phyloP scores from a whole-genome alignment of 2,797 vertebrate genomes.

The Onychomys arenicola region DNA sequence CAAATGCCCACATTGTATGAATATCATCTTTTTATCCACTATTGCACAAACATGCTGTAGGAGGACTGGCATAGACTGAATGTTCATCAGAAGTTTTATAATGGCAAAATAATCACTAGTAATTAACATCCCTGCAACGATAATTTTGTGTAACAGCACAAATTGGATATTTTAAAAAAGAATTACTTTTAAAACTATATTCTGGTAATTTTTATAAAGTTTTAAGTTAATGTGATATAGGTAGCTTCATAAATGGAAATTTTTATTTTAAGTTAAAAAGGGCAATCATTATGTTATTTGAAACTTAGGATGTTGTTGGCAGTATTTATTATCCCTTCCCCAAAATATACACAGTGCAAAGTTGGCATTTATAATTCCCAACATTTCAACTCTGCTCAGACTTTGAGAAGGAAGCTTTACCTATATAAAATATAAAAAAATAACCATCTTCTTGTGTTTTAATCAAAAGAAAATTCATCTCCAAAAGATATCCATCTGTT shows the following conservation, averaged over 20 bases:
- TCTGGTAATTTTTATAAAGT: slow-evolving; percentile 20
- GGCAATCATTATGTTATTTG: slow-evolving; percentile 24
- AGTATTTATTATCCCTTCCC: background rate
- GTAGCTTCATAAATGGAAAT: slow-evolving; percentile 32
- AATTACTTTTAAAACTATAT: background rate
- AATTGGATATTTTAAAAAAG: background rate
- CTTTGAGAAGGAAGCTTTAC: slow-evolving; percentile 63
- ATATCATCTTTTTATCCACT: background rate
- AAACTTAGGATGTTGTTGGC: slow-evolving; percentile 35
- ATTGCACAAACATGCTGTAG: background rate
- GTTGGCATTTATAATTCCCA: background rate
- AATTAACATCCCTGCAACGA: background rate
- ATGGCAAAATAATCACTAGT: background rate
- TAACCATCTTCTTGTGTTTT: slow-evolving; percentile 65
- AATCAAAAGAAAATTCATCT: slow-evolving; percentile 71
- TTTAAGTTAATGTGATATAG: background rate
- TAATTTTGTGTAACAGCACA: background rate
- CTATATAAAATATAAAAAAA: slow-evolving; percentile 16
- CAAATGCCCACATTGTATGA: background rate
- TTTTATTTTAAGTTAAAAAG: slow-evolving; percentile 26
- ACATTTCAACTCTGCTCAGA: slow-evolving; percentile 17
- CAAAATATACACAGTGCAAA: background rate
- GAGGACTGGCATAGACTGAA: background rate
- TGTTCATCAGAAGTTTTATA: background rate
- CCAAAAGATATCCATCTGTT: slow-evolving; percentile 73